phyloP scores from a whole-genome alignment of 1,140 invertebrate species.

The Chironomus striatipennis region DNA sequence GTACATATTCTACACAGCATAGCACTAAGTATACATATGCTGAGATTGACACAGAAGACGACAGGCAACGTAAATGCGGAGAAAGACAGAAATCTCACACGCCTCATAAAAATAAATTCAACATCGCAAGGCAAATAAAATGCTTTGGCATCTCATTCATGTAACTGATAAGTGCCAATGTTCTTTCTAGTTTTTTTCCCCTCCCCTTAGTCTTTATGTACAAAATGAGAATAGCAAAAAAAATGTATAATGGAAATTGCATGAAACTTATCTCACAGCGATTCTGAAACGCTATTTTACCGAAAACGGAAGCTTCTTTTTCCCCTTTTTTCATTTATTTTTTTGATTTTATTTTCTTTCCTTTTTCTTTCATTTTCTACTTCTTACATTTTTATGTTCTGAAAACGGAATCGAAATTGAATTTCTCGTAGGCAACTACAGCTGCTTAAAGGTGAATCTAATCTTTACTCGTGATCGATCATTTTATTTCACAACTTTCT shows the following conservation, averaged over 20 bases:
- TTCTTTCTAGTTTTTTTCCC: not conserved
- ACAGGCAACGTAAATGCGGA: not conserved
- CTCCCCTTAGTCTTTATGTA: not conserved
- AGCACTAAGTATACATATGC: not conserved
- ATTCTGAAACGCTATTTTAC: not conserved
- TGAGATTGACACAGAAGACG: not conserved
- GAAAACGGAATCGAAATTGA: not conserved
- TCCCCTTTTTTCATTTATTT: no score
- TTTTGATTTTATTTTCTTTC: not conserved
- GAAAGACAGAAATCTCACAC: slow-evolving; percentile 7
- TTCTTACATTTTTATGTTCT: not conserved
- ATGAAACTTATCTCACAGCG: not conserved
- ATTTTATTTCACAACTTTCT: slow-evolving; percentile 88
- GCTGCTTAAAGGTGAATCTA: slow-evolving; percentile 80
- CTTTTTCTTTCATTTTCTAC: not conserved
- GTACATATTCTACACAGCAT: not conserved
- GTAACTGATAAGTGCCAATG: not conserved
- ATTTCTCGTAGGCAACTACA: slow-evolving; percentile 69
- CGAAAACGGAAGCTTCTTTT: no score
- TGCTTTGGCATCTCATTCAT: not conserved
- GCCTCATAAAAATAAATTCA: slow-evolving; percentile 3
- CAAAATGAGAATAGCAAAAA: not conserved
- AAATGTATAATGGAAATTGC: not conserved
- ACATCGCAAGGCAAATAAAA: not conserved
- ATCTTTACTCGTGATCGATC: slow-evolving; percentile 88